A percentile compares a stretch with the other conserved stretches of the same genome.
These are phyloP conservation scores for Condylura cristata DNA, from an alignment of 2,113 vertebrate species.

Conservation along the genomic window DNA sequence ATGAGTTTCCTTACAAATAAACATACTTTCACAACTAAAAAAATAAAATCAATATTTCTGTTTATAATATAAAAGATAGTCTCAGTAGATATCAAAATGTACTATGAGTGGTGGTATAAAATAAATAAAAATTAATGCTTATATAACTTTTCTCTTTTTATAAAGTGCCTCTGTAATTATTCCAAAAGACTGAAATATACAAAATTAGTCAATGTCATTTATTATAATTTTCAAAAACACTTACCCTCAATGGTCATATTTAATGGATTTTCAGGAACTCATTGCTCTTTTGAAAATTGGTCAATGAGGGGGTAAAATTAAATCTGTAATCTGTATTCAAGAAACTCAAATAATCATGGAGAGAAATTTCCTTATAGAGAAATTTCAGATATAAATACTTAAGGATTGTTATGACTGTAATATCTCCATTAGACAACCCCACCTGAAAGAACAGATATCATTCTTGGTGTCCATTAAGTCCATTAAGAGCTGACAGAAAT, in stretches of 20 bases:
- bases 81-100: not conserved
- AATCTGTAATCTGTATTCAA: not conserved
- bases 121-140: not conserved
- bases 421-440: not conserved
- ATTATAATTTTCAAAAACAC: not conserved
- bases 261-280: not conserved
- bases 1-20: not conserved
- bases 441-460: not conserved
- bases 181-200: not conserved
- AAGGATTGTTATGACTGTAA: constrained; percentile 10
- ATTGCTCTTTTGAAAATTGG: not conserved
- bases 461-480: not conserved
- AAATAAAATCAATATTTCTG: not conserved
- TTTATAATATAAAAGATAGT: constrained; percentile 1
- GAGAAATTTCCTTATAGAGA: not conserved
- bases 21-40: not conserved
- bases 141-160: not conserved
- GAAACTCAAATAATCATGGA: not conserved
- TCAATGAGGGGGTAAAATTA: not conserved
- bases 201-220: not conserved
- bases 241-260: not conserved
- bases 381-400: not conserved
- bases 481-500: not conserved
- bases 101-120: not conserved
- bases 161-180: not conserved